These are phyloP conservation scores for Phoxinus phoxinus DNA, from an alignment of 2,113 vertebrate genomes.

Conservation along the genomic window DNA sequence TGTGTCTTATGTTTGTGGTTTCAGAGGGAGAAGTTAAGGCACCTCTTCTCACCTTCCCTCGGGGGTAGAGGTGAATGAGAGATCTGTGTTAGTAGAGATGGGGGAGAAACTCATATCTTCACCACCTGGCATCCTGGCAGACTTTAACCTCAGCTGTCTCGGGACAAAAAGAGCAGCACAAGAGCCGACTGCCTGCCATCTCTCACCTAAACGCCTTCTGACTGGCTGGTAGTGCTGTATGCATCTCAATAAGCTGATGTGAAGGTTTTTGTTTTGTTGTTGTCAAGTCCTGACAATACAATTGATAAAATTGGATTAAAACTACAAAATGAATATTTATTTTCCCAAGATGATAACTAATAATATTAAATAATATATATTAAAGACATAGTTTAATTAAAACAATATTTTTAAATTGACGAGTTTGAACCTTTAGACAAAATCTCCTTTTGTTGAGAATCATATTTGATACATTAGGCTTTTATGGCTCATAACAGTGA, in stretches of 20 bases:
- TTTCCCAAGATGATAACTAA: too few species aligned
- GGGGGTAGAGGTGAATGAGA: background rate
- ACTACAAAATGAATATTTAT: background rate
- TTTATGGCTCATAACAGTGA: too few species aligned
- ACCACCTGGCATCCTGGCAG: background rate
- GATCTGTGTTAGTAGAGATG: constrained; percentile 17
- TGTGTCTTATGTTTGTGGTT: constrained; percentile 46
- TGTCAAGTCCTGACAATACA: background rate
- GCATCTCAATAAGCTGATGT: background rate
- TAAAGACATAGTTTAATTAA: too few species aligned
- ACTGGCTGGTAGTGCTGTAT: background rate
- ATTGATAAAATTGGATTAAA: background rate
- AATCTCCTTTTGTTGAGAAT: too few species aligned
- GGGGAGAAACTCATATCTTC: background rate
- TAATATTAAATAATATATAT: too few species aligned
- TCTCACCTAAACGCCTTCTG: constrained; percentile 10
- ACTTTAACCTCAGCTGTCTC: background rate
- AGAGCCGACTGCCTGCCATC: background rate
- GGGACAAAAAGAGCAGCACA: background rate
- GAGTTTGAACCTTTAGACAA: too few species aligned
- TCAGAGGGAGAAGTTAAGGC: constrained; percentile 14
- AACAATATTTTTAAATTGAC: too few species aligned
- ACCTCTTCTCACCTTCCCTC: constrained; percentile 38
- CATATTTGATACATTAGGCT: too few species aligned
- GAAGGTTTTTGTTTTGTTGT: background rate